phyloP scores from a whole-genome alignment of 2,113 vertebrate genomes.

The Saguinus imperator region DNA sequence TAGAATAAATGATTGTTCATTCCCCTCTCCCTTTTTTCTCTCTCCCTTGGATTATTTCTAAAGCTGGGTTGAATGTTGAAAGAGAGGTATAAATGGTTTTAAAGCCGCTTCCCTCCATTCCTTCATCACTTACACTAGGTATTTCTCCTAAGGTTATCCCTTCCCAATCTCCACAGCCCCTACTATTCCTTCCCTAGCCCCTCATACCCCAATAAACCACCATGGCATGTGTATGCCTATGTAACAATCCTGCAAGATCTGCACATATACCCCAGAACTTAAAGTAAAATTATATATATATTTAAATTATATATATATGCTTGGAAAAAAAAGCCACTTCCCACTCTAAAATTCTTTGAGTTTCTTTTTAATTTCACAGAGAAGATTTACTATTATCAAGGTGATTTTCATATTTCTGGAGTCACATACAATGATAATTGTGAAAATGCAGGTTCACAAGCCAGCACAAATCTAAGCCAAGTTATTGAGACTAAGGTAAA shows the following conservation, averaged over 20 bases:
- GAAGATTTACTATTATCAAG: conserved; percentile 52
- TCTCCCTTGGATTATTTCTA: neutral
- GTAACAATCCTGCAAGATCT: too few species aligned
- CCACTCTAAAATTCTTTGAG: neutral
- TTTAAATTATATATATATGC: too few species aligned
- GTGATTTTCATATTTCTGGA: conserved; percentile 61
- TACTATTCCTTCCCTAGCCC: too few species aligned
- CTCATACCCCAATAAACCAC: too few species aligned
- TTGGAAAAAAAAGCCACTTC: neutral
- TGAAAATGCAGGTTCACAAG: conserved; percentile 40
- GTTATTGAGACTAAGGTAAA: conserved; percentile 57
- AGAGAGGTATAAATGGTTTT: neutral
- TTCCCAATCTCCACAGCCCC: too few species aligned
- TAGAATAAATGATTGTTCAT: neutral
- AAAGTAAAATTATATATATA: too few species aligned
- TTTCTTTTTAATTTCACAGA: conserved; percentile 33
- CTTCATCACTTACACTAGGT: too few species aligned
- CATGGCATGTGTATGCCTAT: too few species aligned
- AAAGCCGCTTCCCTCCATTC: too few species aligned
- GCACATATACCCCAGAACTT: too few species aligned
- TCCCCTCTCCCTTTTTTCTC: neutral
- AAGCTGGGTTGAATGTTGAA: neutral
- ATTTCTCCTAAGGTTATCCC: too few species aligned
- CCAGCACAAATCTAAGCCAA: conserved; percentile 17
- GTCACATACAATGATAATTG: conserved; percentile 47